Evolutionary conservation across 2,113 vertebrate genomes (phyloP).

Genomic region (Aythya baeri): DNA sequence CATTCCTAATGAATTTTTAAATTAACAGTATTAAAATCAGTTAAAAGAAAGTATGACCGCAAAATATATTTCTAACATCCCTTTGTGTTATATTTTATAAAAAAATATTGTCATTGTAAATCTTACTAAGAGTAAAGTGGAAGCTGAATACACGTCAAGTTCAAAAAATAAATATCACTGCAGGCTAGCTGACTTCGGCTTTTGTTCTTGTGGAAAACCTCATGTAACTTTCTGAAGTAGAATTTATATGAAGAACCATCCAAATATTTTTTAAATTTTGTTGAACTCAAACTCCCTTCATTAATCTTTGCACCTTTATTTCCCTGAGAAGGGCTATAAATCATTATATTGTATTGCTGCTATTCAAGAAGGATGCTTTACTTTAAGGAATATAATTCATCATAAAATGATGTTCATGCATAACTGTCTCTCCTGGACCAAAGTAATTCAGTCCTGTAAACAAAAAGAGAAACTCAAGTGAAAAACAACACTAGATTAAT

Average conservation of each 20-base stretch:
- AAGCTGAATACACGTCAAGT: background rate
- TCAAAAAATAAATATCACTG: background rate
- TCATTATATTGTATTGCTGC: background rate
- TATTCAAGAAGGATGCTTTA: conserved; percentile 33
- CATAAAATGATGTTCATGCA: background rate
- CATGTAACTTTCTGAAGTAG: background rate
- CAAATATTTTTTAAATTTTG: conserved; percentile 17
- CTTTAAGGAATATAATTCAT: conserved; percentile 45
- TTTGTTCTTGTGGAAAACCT: background rate
- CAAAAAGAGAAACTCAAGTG: conserved; percentile 1
- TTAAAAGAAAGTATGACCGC: background rate
- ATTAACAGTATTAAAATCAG: background rate
- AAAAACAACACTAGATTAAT: background rate
- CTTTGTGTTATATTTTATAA: background rate
- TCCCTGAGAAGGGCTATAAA: conserved; percentile 40
- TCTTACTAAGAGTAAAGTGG: background rate
- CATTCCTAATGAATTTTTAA: background rate
- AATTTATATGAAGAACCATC: background rate
- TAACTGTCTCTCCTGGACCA: background rate
- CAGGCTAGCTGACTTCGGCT: background rate
- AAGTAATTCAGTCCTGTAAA: background rate
- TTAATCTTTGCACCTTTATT: conserved; percentile 51
- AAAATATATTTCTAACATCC: background rate
- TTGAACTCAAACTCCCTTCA: background rate
- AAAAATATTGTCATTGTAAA: background rate